Evolutionary conservation across 2,797 vertebrate genomes (phyloP).

Genomic region (Iguana delicatissima): DNA sequence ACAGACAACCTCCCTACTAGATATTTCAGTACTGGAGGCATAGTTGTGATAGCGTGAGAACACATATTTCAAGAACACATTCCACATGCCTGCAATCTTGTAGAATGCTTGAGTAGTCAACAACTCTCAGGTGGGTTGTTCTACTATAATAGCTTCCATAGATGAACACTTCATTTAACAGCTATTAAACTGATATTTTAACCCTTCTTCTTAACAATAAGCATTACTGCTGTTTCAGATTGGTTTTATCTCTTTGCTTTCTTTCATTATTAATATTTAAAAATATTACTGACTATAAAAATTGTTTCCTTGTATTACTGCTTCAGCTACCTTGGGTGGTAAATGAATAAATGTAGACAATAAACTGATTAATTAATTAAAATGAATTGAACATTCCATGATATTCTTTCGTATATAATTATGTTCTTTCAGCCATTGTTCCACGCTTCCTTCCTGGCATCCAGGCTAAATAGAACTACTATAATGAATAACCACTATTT

Average conservation of each 20-base stretch:
- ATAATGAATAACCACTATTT: background rate
- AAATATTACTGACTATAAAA: background rate
- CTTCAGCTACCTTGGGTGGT: background rate
- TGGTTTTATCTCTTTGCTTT: background rate
- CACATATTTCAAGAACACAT: background rate
- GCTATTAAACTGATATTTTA: background rate
- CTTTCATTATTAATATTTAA: background rate
- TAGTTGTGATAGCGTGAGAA: background rate
- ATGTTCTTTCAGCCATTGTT: background rate
- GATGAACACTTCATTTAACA: background rate
- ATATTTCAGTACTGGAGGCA: background rate
- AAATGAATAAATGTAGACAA: background rate
- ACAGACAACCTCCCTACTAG: background rate
- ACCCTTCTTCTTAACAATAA: background rate
- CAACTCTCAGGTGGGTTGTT: background rate
- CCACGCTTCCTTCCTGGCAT: background rate
- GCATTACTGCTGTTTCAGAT: background rate
- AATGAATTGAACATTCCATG: background rate
- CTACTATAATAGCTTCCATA: background rate
- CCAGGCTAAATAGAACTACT: background rate
- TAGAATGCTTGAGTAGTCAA: background rate
- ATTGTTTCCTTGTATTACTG: background rate
- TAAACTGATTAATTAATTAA: background rate
- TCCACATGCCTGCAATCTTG: background rate
- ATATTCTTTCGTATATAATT: background rate